Percentiles rank a stretch among this genome's conserved stretches.
phyloP scores from a whole-genome alignment of 2,888 invertebrate species.

The Synanthedon formicaeformis region DNA sequence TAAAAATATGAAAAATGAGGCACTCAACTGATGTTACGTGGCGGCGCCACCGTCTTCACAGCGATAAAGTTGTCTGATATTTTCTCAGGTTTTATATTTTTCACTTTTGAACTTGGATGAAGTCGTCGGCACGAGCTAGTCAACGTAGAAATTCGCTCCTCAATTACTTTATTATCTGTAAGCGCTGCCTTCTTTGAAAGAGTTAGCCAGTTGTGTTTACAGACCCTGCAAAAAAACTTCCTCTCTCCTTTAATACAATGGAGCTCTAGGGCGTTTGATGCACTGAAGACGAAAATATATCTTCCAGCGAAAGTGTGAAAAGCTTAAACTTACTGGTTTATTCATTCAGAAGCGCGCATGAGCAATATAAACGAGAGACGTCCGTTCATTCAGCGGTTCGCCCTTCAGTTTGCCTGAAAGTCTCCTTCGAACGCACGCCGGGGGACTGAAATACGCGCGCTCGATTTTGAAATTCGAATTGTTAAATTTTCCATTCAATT shows the following conservation, averaged over 20 bases:
- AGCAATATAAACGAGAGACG: conserved; percentile 38
- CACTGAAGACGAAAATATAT: conserved; percentile 19
- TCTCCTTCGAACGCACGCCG: conserved; percentile 45
- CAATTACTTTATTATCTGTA: too few species aligned
- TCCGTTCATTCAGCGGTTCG: conserved; percentile 41
- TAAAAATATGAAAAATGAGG: too few species aligned
- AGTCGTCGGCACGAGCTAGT: too few species aligned
- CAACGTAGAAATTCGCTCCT: too few species aligned
- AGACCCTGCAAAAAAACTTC: neutral
- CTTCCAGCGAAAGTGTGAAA: conserved; percentile 25
- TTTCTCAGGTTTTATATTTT: too few species aligned
- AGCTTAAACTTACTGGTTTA: conserved; percentile 28
- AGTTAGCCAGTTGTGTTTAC: too few species aligned
- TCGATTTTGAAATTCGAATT: conserved; percentile 39
- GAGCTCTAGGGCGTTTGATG: conserved; percentile 17
- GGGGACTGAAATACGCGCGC: conserved; percentile 36
- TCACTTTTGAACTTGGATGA: too few species aligned
- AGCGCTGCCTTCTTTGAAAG: too few species aligned
- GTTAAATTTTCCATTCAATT: conserved; percentile 23
- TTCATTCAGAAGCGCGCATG: conserved; percentile 44
- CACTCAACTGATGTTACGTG: too few species aligned
- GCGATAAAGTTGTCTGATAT: too few species aligned
- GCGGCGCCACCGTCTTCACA: too few species aligned
- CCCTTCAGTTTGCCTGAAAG: conserved; percentile 55
- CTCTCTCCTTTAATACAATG: neutral